phyloP scores from a whole-genome alignment of 1,140 invertebrate species.

The Goniozus legneri region DNA sequence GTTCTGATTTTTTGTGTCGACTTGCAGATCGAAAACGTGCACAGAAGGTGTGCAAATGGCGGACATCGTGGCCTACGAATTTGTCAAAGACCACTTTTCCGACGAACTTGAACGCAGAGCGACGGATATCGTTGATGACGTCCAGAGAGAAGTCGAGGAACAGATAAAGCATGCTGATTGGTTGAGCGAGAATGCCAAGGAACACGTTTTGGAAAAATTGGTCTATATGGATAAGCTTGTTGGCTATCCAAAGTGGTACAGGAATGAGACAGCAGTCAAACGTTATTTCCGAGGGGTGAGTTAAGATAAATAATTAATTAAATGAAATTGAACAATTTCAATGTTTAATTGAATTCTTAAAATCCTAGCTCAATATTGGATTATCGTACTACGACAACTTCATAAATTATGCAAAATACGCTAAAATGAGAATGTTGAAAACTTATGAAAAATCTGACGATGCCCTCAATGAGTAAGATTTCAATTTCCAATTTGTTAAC shows the following conservation, averaged over 20 bases:
- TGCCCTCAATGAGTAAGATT: no score
- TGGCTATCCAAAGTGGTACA: slow-evolving; percentile 61
- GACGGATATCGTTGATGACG: slow-evolving; percentile 54
- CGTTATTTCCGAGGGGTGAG: slow-evolving; percentile 33
- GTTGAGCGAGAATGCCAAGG: slow-evolving; percentile 59
- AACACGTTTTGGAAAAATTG: slow-evolving; percentile 56
- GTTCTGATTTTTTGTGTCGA: no score
- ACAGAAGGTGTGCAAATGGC: neutral
- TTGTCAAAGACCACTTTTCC: slow-evolving; percentile 1
- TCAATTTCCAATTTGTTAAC: no score
- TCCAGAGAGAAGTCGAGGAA: slow-evolving; percentile 56
- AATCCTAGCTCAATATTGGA: neutral
- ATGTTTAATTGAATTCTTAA: neutral
- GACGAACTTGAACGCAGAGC: neutral
- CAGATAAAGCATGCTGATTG: slow-evolving; percentile 55
- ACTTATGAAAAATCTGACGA: no score
- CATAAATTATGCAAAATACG: neutral
- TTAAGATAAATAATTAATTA: slow-evolving; percentile 9
- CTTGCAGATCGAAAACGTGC: slow-evolving; percentile 4
- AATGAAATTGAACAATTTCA: neutral
- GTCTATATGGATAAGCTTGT: slow-evolving; percentile 59
- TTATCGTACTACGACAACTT: neutral
- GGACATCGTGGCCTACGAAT: neutral
- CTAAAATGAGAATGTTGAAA: neutral
- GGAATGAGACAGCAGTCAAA: slow-evolving; percentile 53